Evolutionary conservation across 2,888 invertebrate species (phyloP).

Genomic region (Acanthacorydalis orientalis): DNA sequence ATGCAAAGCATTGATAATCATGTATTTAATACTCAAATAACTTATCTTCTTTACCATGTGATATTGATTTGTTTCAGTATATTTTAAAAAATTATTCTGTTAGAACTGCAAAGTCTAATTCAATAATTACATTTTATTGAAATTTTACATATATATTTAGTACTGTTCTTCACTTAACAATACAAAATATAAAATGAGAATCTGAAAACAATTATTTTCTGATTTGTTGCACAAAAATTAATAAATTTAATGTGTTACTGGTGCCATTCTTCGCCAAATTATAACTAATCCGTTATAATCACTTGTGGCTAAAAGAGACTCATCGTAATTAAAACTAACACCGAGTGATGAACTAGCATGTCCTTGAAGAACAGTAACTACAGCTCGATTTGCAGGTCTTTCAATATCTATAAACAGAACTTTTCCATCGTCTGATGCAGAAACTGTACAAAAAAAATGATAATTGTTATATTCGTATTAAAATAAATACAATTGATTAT

Average conservation of each 20-base stretch:
- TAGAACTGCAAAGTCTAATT: too few relatives aligned
- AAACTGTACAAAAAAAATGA: conserved; percentile 30
- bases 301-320: conserved; percentile 69
- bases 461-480: neutral
- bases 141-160: too few relatives aligned
- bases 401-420: conserved; percentile 66
- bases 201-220: too few relatives aligned
- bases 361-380: conserved; percentile 44
- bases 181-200: too few relatives aligned
- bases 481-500: neutral
- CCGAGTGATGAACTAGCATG: conserved; percentile 72
- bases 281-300: conserved; percentile 67
- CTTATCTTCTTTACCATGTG: too few relatives aligned
- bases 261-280: conserved; percentile 45
- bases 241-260: conserved; percentile 6
- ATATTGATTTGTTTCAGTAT: too few relatives aligned
- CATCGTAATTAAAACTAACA: conserved; percentile 76
- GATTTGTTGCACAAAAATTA: neutral
- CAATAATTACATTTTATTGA: too few relatives aligned
- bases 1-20: too few relatives aligned
- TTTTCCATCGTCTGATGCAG: conserved; percentile 62
- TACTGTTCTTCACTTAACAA: too few relatives aligned
- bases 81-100: too few relatives aligned
- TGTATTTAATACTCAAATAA: too few relatives aligned
- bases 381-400: conserved; percentile 32